phyloP scores from a whole-genome alignment of 2,888 invertebrate genomes.

The Drosophila buzzatii region DNA sequence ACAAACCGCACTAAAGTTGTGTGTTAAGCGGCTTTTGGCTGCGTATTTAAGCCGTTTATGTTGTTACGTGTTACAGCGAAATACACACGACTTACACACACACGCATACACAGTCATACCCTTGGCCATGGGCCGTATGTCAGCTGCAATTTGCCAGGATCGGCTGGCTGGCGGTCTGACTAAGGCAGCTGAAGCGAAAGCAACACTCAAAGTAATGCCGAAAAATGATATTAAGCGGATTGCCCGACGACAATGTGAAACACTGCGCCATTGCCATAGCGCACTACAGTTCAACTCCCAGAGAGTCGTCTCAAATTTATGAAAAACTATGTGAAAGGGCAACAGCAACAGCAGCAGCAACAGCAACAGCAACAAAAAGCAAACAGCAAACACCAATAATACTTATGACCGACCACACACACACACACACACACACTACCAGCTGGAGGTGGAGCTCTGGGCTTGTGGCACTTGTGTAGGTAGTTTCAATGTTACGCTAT shows the following conservation, averaged over 20 bases:
- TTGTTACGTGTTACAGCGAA: constrained; percentile 59
- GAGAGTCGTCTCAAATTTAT: constrained; percentile 58
- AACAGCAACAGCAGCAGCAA: constrained; percentile 18
- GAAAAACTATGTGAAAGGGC: constrained; percentile 49
- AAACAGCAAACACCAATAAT: constrained; percentile 55
- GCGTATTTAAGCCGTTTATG: constrained; percentile 72
- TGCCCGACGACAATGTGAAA: constrained; percentile 35
- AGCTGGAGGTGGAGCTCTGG: not conserved
- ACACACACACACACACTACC: constrained; percentile 3
- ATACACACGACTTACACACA: constrained; percentile 36
- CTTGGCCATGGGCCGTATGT: constrained; percentile 41
- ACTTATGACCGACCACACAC: constrained; percentile 48
- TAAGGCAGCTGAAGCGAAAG: constrained; percentile 14
- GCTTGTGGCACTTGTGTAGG: constrained; percentile 21
- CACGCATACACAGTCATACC: constrained; percentile 6
- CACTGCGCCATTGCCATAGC: constrained; percentile 18
- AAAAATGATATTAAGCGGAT: constrained; percentile 79
- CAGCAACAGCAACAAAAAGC: not conserved
- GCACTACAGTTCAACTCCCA: constrained; percentile 19
- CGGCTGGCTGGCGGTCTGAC: constrained; percentile 13
- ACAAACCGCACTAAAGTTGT: constrained; percentile 69
- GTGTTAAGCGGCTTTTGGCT: constrained; percentile 73
- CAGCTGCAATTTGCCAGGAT: constrained; percentile 47
- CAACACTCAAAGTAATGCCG: constrained; percentile 71
- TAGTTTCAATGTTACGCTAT: constrained; percentile 40